Percentiles rank a stretch among this genome's conserved stretches.
These are phyloP conservation scores for Picathartes gymnocephalus DNA, from an alignment of 2,113 vertebrate genomes.

Conservation along the genomic window DNA sequence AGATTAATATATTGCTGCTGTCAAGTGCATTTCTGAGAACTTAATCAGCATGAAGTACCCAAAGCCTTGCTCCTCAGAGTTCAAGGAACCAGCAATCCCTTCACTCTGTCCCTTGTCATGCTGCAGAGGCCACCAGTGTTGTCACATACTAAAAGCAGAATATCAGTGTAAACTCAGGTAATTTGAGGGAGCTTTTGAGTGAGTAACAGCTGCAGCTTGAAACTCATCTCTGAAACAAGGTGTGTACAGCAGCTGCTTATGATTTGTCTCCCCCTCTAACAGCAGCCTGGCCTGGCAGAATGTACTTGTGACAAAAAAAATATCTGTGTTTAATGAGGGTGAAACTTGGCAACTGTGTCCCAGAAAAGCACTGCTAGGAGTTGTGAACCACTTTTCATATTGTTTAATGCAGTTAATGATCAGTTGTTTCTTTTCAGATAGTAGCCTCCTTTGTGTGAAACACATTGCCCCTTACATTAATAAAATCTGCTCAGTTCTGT, in stretches of 20 bases:
- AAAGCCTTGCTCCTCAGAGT: not conserved
- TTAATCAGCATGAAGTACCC: not conserved
- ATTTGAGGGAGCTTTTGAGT: slow-evolving; percentile 19
- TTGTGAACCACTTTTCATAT: slow-evolving; percentile 19
- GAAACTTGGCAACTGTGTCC: slow-evolving; percentile 44
- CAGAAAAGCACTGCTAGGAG: slow-evolving; percentile 16
- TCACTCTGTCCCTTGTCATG: not conserved
- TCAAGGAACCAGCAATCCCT: not conserved
- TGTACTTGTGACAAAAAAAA: slow-evolving; percentile 15
- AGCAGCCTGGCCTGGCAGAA: slow-evolving; percentile 53
- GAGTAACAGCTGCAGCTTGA: slow-evolving; percentile 50
- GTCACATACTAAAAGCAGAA: not conserved
- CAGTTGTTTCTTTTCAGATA: slow-evolving; percentile 12
- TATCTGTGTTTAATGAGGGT: slow-evolving; percentile 61
- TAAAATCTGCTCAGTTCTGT: not conserved
- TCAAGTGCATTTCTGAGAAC: not conserved
- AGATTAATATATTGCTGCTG: not conserved
- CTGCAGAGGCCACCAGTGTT: not conserved
- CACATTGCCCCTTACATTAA: not conserved
- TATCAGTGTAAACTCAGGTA: not conserved
- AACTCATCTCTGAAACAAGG: slow-evolving; percentile 11
- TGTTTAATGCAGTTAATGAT: slow-evolving; percentile 34
- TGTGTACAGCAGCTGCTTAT: slow-evolving; percentile 53
- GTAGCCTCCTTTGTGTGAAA: not conserved
- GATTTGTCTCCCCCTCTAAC: slow-evolving; percentile 4